phyloP scores from a whole-genome alignment of 2,888 invertebrate species.

The Pterostichus niger region DNA sequence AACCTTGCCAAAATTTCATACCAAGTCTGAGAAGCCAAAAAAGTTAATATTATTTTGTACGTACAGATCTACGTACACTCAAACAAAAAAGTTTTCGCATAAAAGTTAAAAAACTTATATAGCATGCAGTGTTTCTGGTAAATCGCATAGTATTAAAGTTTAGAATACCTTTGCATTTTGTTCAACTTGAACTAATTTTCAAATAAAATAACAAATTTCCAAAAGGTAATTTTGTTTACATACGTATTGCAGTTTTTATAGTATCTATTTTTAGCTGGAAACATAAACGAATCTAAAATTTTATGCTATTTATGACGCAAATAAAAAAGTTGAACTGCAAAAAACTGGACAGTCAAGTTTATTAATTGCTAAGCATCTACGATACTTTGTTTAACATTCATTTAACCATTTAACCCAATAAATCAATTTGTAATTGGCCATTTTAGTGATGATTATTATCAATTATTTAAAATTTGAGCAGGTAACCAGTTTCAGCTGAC shows the following conservation, averaged over 20 bases:
- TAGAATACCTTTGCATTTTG: neutral
- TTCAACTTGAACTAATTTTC: neutral
- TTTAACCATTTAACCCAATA: conserved; percentile 7
- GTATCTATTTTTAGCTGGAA: conserved; percentile 2
- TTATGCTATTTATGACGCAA: conserved; percentile 4
- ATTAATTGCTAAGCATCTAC: conserved; percentile 15
- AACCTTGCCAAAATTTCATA: conserved; percentile 61
- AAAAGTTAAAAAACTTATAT: conserved; percentile 29
- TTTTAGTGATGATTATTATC: too few relatives aligned
- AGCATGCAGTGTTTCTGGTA: conserved; percentile 9
- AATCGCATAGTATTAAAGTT: conserved; percentile 1
- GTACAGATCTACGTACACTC: conserved; percentile 32
- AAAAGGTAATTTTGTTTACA: neutral
- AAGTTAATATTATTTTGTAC: conserved; percentile 57
- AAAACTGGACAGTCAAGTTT: conserved; percentile 13
- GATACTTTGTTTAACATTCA: conserved; percentile 38
- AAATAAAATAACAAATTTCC: conserved; percentile 11
- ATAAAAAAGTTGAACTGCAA: neutral
- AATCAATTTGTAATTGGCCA: conserved; percentile 1
- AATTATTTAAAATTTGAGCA: too few relatives aligned
- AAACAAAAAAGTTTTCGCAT: conserved; percentile 50
- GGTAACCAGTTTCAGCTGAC: too few relatives aligned
- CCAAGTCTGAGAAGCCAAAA: conserved; percentile 58
- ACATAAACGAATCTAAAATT: neutral
- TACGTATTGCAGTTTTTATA: neutral